phyloP scores from a whole-genome alignment of 2,797 vertebrate species.

The Fundulus diaphanus region DNA sequence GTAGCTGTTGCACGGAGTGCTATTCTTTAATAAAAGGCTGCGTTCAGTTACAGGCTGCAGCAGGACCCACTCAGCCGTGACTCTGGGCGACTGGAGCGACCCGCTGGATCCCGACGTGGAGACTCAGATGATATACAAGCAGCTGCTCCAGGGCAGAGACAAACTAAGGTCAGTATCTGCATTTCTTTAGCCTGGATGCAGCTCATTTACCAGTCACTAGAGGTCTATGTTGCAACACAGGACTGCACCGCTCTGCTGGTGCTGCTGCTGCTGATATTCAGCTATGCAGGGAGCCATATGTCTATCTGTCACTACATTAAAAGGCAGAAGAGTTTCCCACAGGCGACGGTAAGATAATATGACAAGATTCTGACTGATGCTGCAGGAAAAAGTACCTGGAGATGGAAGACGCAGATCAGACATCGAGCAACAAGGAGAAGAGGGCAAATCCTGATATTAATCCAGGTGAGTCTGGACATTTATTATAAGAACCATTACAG shows the following conservation, averaged over 20 bases:
- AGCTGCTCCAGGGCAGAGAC: constrained; percentile 86
- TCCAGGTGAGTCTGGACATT: constrained; percentile 71
- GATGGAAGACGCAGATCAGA: constrained; percentile 54
- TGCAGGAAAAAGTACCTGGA: constrained; percentile 80
- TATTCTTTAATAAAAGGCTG: constrained; percentile 1
- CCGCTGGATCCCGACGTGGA: constrained; percentile 88
- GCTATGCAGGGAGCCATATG: constrained; percentile 8
- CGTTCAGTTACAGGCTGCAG: constrained; percentile 87
- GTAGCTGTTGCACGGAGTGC: not conserved
- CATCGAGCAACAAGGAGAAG: constrained; percentile 62
- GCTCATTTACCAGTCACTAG: constrained; percentile 67
- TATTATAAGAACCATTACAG: not conserved
- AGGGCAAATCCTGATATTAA: constrained; percentile 43
- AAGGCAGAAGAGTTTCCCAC: constrained; percentile 9
- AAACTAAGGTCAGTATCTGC: constrained; percentile 84
- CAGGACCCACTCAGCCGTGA: constrained; percentile 89
- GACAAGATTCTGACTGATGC: constrained; percentile 32
- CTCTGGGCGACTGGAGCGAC: constrained; percentile 90
- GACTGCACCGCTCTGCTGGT: constrained; percentile 2
- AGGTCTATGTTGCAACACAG: constrained; percentile 67
- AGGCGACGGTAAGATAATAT: constrained; percentile 15
- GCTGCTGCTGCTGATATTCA: constrained; percentile 8
- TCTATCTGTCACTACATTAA: constrained; percentile 1
- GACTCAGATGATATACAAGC: constrained; percentile 88
- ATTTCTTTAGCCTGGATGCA: constrained; percentile 29